A percentile compares a stretch with the other conserved stretches of the same genome.
These are phyloP conservation scores for Ovis canadensis DNA, from an alignment of 2,113 vertebrate genomes.

Conservation along the genomic window DNA sequence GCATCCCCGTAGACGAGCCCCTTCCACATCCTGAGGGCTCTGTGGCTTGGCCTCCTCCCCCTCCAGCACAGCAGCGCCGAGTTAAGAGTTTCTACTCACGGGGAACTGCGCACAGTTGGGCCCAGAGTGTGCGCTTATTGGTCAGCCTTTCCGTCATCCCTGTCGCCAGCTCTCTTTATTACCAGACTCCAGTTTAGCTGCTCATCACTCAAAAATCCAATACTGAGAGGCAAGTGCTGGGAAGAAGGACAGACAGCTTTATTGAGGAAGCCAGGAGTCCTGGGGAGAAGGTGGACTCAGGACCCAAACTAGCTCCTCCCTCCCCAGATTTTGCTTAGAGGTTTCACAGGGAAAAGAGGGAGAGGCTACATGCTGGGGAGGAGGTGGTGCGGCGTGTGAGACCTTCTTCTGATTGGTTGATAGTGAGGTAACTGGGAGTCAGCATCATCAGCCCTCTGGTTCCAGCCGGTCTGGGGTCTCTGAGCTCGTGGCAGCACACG, in stretches of 20 bases:
- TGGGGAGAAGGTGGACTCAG: neutral
- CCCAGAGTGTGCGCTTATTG: accelerated
- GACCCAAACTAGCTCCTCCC: neutral
- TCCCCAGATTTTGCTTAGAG: neutral
- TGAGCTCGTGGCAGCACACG: accelerated
- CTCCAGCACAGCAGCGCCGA: neutral
- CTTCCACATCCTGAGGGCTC: neutral
- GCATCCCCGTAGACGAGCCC: too few species aligned
- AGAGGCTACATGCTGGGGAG: neutral
- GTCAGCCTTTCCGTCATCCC: neutral
- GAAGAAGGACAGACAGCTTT: neutral
- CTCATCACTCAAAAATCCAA: neutral
- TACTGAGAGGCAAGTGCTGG: neutral
- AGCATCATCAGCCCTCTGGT: neutral
- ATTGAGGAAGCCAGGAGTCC: neutral
- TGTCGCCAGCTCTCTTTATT: neutral
- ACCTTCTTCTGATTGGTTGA: neutral
- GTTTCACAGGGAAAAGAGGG: neutral
- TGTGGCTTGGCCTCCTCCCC: neutral
- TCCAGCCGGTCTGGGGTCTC: neutral
- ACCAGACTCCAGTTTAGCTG: neutral
- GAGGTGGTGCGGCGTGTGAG: neutral
- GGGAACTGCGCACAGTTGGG: neutral
- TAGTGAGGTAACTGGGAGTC: neutral
- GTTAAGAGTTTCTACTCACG: neutral